Evolutionary conservation across 2,797 vertebrate genomes (phyloP).

Genomic region (Thunnus albacares): DNA sequence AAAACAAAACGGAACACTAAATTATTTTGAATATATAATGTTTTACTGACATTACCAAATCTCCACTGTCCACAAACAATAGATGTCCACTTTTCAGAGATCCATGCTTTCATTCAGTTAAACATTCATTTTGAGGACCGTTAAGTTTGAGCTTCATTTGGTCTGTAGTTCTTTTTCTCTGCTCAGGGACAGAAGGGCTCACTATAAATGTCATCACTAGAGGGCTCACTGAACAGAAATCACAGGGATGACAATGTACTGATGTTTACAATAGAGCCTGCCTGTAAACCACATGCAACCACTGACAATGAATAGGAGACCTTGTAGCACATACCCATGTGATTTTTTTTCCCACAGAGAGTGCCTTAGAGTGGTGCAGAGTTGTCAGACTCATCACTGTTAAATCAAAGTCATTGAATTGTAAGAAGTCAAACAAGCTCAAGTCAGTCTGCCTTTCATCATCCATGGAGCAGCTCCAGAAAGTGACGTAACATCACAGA

Average conservation of each 20-base stretch:
- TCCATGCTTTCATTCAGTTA: not conserved
- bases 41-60: not conserved
- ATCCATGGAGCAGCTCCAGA: conserved; percentile 12
- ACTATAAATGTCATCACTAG: not conserved
- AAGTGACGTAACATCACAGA: conserved; percentile 39
- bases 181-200: not conserved
- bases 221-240: not conserved
- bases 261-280: conserved; percentile 7
- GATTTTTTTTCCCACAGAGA: not conserved
- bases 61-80: not conserved
- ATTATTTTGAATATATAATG: not conserved
- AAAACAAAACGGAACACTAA: not conserved
- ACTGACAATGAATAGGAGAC: not conserved
- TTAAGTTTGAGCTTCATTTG: too few species aligned
- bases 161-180: not conserved
- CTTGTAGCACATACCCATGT: not conserved
- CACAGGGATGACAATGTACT: not conserved
- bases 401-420: conserved; percentile 12
- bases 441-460: not conserved
- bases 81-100: not conserved
- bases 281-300: not conserved
- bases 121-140: not conserved
- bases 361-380: not conserved
- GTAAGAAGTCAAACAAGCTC: conserved; percentile 11
- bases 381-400: not conserved